phyloP scores from a whole-genome alignment of 2,797 vertebrate species.

The Oophaga sylvatica region DNA sequence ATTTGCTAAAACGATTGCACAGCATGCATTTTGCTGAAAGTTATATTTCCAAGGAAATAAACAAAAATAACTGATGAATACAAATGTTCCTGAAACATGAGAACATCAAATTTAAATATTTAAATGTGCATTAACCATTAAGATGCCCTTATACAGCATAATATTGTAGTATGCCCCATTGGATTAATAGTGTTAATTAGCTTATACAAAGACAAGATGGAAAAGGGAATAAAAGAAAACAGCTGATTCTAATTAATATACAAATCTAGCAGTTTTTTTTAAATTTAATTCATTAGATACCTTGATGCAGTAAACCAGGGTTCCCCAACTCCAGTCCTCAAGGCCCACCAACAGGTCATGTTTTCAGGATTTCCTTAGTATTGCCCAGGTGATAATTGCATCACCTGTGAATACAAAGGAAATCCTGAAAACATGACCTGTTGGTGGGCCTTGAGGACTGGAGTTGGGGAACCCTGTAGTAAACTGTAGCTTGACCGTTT shows the following conservation, averaged over 20 bases:
- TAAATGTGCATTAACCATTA: not conserved
- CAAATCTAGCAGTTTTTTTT: too few species aligned
- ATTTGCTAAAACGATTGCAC: slow-evolving; percentile 11
- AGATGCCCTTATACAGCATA: not conserved
- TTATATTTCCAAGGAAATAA: not conserved
- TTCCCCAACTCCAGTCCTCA: too few species aligned
- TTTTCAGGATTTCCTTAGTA: too few species aligned
- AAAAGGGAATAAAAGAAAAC: not conserved
- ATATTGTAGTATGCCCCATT: not conserved
- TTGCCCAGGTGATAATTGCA: too few species aligned
- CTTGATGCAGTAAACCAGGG: too few species aligned
- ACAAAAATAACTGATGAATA: slow-evolving; percentile 2
- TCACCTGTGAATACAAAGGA: too few species aligned
- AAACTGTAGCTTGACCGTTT: too few species aligned
- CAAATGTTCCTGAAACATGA: not conserved
- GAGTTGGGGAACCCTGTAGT: too few species aligned
- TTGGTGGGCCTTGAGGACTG: too few species aligned
- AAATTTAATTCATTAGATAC: too few species aligned
- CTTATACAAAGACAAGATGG: not conserved
- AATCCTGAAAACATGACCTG: too few species aligned
- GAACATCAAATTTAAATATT: not conserved
- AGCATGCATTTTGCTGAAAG: not conserved
- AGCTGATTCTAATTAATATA: not conserved
- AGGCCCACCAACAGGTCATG: too few species aligned
- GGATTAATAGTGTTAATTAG: not conserved